These are phyloP conservation scores for Psittacula derbiana DNA, from an alignment of 2,797 vertebrate genomes.

Conservation along the genomic window DNA sequence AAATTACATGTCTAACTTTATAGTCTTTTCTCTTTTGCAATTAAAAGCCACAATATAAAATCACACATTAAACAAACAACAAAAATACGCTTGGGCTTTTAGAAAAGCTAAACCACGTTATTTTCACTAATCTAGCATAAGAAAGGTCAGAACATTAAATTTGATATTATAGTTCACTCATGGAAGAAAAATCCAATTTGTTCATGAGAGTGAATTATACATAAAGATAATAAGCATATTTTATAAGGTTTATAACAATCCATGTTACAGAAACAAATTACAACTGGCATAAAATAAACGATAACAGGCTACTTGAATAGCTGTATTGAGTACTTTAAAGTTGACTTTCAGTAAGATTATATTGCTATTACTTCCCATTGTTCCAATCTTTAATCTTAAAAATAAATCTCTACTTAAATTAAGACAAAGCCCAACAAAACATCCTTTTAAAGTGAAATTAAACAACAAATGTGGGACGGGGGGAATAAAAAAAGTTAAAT, in stretches of 20 bases:
- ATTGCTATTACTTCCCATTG: neutral
- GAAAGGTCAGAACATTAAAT: slow-evolving; percentile 30
- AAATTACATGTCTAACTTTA: slow-evolving; percentile 55
- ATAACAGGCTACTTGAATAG: neutral
- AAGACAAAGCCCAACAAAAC: slow-evolving; percentile 23
- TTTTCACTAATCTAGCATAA: slow-evolving; percentile 10
- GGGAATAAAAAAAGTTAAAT: neutral
- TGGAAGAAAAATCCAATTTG: slow-evolving; percentile 35
- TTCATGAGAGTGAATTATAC: slow-evolving; percentile 27
- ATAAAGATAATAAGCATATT: slow-evolving; percentile 39
- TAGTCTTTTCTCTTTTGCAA: neutral
- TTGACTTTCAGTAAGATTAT: neutral
- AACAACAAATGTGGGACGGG: neutral
- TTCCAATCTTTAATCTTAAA: slow-evolving; percentile 18
- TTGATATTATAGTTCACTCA: slow-evolving; percentile 21
- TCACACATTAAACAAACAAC: slow-evolving; percentile 15
- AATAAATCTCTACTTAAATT: neutral
- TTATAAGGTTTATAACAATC: slow-evolving; percentile 12
- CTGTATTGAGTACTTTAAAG: slow-evolving; percentile 16
- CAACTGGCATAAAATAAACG: slow-evolving; percentile 1
- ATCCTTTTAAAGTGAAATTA: slow-evolving; percentile 1
- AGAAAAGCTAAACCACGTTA: slow-evolving; percentile 14
- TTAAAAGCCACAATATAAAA: slow-evolving; percentile 61
- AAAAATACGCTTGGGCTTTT: slow-evolving; percentile 12
- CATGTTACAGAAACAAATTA: slow-evolving; percentile 20